Conservation (phyloP, 1,140 invertebrate genomes). For the Pogonomyrmex barbatus region DNA sequence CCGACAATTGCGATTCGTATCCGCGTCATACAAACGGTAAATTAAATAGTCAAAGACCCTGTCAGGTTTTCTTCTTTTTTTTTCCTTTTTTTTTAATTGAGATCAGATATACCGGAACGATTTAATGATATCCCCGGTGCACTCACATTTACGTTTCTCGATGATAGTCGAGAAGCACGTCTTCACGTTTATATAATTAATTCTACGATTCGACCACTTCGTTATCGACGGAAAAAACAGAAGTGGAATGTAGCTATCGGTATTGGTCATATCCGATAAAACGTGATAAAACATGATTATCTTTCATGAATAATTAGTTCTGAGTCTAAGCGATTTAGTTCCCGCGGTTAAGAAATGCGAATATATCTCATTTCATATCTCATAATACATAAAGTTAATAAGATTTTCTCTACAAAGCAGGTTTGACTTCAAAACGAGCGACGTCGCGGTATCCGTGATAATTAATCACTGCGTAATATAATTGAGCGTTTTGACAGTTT, state of each 20-base stretch:
- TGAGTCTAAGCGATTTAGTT: no score
- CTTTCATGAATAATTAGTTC: no score
- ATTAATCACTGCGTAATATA: no score
- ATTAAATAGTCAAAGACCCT: not conserved
- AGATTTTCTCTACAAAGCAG: no score
- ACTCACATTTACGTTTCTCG: not conserved
- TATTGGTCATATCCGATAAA: no score
- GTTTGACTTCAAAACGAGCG: no score
- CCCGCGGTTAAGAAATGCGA: no score
- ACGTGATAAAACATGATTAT: no score
- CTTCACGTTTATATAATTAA: constrained; percentile 22
- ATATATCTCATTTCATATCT: no score
- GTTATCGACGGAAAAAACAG: not conserved
- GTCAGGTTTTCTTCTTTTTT: not conserved
- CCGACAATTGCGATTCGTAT: not conserved
- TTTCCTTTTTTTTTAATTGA: not conserved
- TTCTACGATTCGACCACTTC: not conserved
- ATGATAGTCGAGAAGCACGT: not conserved
- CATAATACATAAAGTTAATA: no score
- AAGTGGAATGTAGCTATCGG: not conserved
- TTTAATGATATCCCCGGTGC: not conserved
- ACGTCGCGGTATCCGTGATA: no score
- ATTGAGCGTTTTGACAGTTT: no score
- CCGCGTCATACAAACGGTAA: not conserved
- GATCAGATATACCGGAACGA: not conserved